phyloP scores from a whole-genome alignment of 1,140 invertebrate species.

The Pseudomyrmex sp. region DNA sequence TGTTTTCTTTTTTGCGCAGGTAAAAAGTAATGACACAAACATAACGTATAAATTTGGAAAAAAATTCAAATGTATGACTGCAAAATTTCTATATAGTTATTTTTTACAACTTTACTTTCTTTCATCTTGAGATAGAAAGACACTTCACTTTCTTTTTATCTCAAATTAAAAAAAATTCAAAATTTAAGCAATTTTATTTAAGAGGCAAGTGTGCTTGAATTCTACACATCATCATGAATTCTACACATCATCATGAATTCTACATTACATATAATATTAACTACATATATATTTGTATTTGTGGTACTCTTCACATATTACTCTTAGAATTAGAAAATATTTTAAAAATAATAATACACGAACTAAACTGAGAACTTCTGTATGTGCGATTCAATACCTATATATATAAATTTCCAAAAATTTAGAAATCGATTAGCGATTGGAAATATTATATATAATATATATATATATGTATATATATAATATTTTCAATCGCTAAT shows the following conservation, averaged over 20 bases:
- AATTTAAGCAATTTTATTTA: too few species aligned
- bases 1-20: constrained; percentile 7
- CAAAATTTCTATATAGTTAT: not conserved
- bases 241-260: too few species aligned
- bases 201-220: too few species aligned
- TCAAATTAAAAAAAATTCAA: too few species aligned
- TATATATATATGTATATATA: too few species aligned
- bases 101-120: not conserved
- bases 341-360: not conserved
- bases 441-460: too few species aligned
- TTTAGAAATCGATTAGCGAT: too few species aligned
- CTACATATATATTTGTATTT: not conserved
- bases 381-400: too few species aligned
- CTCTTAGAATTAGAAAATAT: not conserved
- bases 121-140: too few species aligned
- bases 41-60: not conserved
- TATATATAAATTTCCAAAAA: not conserved
- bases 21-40: not conserved
- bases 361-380: too few species aligned
- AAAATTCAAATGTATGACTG: not conserved
- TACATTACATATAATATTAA: too few species aligned
- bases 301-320: not conserved
- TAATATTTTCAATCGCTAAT: not conserved
- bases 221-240: too few species aligned
- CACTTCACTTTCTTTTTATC: not conserved